A percentile compares a stretch with the other conserved stretches of the same genome.
phyloP scores from a whole-genome alignment of 2,113 vertebrate species.

The Isichthys henryi region DNA sequence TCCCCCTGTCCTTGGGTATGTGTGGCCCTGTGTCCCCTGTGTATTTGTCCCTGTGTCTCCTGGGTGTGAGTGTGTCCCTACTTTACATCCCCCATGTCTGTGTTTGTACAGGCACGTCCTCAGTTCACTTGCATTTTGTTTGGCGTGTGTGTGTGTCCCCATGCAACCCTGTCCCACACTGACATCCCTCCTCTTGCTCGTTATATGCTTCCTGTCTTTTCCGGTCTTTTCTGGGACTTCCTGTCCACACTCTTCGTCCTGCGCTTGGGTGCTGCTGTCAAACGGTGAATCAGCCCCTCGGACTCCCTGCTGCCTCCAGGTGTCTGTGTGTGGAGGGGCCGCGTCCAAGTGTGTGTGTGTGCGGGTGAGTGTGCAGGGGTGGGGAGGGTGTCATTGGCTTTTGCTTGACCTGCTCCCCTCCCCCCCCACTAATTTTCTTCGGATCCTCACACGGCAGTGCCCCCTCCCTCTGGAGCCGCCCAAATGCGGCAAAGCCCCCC shows the following conservation, averaged over 20 bases:
- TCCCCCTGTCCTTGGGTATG: not conserved
- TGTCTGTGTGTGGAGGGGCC: not conserved
- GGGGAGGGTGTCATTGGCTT: not conserved
- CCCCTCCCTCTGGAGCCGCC: not conserved
- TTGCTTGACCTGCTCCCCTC: not conserved
- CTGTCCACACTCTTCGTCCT: not conserved
- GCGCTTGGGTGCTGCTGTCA: not conserved
- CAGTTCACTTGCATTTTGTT: not conserved
- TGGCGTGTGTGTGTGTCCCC: not conserved
- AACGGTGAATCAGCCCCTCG: not conserved
- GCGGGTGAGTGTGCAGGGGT: not conserved
- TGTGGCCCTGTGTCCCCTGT: not conserved
- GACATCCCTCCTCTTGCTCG: not conserved
- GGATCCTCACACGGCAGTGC: not conserved
- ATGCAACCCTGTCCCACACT: not conserved
- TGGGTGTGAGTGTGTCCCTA: not conserved
- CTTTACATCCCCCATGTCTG: not conserved
- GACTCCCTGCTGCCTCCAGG: not conserved
- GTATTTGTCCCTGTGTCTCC: not conserved
- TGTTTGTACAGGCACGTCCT: not conserved
- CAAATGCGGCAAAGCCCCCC: not conserved
- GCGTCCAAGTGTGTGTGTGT: not conserved
- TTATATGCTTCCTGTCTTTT: not conserved
- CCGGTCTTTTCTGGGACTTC: not conserved
- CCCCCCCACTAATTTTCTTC: not conserved